A percentile compares a stretch with the other conserved stretches of the same genome.
Conservation (phyloP, 2,113 vertebrate species). For the Nannobrachium achirus region DNA sequence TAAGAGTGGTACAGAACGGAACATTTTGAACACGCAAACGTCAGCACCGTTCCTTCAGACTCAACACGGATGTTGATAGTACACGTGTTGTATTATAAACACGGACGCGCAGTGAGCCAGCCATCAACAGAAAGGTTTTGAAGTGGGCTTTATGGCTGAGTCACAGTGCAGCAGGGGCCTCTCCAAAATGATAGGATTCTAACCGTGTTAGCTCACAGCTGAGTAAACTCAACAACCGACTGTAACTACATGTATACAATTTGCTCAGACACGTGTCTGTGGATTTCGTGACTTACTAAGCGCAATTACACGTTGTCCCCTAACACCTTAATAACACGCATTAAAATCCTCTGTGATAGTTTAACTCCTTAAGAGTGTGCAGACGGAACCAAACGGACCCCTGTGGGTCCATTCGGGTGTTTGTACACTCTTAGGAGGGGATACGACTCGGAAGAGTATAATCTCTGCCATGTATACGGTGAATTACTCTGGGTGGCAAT, state of each 20-base stretch:
- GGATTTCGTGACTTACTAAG: slow-evolving; percentile 46
- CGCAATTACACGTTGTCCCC: slow-evolving; percentile 46
- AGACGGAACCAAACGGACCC: too few species aligned
- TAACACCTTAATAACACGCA: not conserved
- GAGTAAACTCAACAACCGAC: slow-evolving; percentile 44
- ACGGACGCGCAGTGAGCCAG: not conserved
- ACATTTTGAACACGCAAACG: too few species aligned
- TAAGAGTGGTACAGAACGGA: too few species aligned
- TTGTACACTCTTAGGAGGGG: too few species aligned
- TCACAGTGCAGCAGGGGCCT: not conserved
- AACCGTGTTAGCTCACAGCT: slow-evolving; percentile 36
- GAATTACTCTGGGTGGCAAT: slow-evolving; percentile 25
- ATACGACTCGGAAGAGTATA: not conserved
- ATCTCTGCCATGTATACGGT: slow-evolving; percentile 22
- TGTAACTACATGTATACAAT: slow-evolving; percentile 46
- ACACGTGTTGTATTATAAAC: slow-evolving; percentile 10
- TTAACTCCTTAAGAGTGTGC: too few species aligned
- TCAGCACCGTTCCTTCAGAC: too few species aligned
- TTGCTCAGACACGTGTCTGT: slow-evolving; percentile 47
- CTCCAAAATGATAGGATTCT: slow-evolving; percentile 50
- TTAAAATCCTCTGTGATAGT: too few species aligned
- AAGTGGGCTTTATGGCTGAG: slow-evolving; percentile 4
- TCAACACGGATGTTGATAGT: too few species aligned
- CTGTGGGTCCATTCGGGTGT: too few species aligned
- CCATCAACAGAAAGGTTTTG: slow-evolving; percentile 2